Evolutionary conservation across 2,888 invertebrate genomes (phyloP).

Genomic region (Dryomyza anilis): DNA sequence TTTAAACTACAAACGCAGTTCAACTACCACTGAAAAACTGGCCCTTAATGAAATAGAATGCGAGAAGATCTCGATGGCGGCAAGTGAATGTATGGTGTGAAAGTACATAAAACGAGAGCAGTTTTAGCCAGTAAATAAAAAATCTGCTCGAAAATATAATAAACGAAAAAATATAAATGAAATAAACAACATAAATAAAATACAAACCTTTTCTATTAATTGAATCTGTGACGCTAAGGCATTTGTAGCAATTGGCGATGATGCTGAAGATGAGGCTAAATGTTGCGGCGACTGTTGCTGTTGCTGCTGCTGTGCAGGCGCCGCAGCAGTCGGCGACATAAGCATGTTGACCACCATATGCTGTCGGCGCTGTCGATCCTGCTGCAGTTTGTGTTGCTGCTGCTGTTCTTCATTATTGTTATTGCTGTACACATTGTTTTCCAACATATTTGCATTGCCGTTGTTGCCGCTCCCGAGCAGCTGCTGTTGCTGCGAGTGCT

Average conservation of each 20-base stretch:
- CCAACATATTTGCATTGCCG: constrained; percentile 26
- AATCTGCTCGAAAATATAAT: constrained; percentile 23
- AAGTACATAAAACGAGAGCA: too few relatives aligned
- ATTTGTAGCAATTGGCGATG: constrained; percentile 39
- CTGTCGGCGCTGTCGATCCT: constrained; percentile 47
- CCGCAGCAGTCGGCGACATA: constrained; percentile 59
- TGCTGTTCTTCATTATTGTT: constrained; percentile 37
- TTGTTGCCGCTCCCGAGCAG: constrained; percentile 24
- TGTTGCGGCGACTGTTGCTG: constrained; percentile 31
- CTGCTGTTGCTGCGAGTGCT: constrained; percentile 46
- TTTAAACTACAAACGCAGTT: too few relatives aligned
- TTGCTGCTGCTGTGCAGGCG: constrained; percentile 31
- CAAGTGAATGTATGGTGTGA: not conserved
- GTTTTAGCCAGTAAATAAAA: constrained; percentile 30
- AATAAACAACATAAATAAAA: constrained; percentile 45
- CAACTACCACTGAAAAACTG: too few relatives aligned
- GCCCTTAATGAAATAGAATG: not conserved
- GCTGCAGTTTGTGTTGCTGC: constrained; percentile 37
- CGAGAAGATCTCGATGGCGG: not conserved
- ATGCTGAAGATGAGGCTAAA: constrained; percentile 34
- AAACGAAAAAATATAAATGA: constrained; percentile 38
- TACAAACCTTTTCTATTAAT: constrained; percentile 61
- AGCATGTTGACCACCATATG: constrained; percentile 58
- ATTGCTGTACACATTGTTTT: constrained; percentile 27
- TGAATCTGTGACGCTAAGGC: constrained; percentile 60